phyloP scores from a whole-genome alignment of 2,113 vertebrate genomes.

The Sceloporus undulatus region DNA sequence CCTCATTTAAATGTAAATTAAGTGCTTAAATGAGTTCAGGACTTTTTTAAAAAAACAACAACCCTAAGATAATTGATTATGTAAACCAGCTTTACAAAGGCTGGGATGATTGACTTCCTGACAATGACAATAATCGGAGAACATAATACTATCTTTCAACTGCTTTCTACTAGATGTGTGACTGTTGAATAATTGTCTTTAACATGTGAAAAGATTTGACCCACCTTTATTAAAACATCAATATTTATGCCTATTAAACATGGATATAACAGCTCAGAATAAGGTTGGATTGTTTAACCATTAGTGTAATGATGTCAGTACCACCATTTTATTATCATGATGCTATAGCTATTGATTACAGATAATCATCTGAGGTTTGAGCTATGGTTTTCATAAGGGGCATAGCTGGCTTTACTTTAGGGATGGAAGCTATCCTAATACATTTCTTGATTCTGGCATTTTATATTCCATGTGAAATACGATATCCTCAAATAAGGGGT shows the following conservation, averaged over 20 bases:
- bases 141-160: constrained; percentile 4
- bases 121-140: constrained; percentile 17
- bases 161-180: constrained; percentile 32
- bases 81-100: neutral
- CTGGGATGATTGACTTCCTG: neutral
- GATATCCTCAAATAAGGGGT: neutral
- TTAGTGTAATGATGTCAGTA: constrained; percentile 83
- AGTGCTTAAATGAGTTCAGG: neutral
- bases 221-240: constrained; percentile 66
- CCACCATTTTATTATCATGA: constrained; percentile 82
- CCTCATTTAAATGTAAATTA: constrained; percentile 4
- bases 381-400: constrained; percentile 65
- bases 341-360: constrained; percentile 82
- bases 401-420: constrained; percentile 51
- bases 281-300: constrained; percentile 74
- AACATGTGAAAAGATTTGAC: constrained; percentile 29
- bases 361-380: constrained; percentile 76
- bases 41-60: neutral
- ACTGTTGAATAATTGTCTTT: constrained; percentile 28
- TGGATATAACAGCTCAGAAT: constrained; percentile 63
- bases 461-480: constrained; percentile 36
- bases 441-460: constrained; percentile 28
- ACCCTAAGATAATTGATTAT: constrained; percentile 9
- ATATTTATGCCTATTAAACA: constrained; percentile 77
- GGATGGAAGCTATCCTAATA: constrained; percentile 35